Conservation (phyloP, 92 coral and sea anemone genomes). For the Plumapathes pennacea region DNA sequence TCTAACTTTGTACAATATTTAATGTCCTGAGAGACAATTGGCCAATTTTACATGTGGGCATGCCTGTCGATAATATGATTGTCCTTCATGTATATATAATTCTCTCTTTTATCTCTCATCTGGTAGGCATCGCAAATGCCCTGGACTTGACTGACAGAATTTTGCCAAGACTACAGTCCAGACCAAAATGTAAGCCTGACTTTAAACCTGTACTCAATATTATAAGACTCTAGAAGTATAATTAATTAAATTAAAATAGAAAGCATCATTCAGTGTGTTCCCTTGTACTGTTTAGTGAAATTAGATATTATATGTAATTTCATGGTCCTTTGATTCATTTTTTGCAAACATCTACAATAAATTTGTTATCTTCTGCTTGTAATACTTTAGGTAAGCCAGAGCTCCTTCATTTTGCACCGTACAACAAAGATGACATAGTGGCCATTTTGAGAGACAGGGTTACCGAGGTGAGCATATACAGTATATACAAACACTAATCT, state of each 20-base stretch:
- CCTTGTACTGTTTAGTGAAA: not conserved
- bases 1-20: no score
- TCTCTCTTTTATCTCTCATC: no score
- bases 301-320: no score
- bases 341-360: no score
- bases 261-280: no score
- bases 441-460: constrained; percentile 78
- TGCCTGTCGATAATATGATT: no score
- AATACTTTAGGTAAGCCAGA: constrained; percentile 82
- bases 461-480: constrained; percentile 67
- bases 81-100: no score
- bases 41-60: no score
- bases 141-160: constrained; percentile 96
- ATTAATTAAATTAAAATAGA: not conserved
- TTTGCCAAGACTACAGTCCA: constrained; percentile 91
- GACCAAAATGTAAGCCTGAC: constrained; percentile 85
- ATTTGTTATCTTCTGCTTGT: no score
- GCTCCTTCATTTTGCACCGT: constrained; percentile 90
- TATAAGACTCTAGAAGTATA: no score
- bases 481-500: not conserved
- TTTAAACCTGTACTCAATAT: not conserved
- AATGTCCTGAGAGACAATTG: no score
- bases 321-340: no score
- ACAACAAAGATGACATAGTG: constrained; percentile 83
- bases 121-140: constrained; percentile 95